phyloP scores from a whole-genome alignment of 2,888 invertebrate species.

The Aphidius colemani region DNA sequence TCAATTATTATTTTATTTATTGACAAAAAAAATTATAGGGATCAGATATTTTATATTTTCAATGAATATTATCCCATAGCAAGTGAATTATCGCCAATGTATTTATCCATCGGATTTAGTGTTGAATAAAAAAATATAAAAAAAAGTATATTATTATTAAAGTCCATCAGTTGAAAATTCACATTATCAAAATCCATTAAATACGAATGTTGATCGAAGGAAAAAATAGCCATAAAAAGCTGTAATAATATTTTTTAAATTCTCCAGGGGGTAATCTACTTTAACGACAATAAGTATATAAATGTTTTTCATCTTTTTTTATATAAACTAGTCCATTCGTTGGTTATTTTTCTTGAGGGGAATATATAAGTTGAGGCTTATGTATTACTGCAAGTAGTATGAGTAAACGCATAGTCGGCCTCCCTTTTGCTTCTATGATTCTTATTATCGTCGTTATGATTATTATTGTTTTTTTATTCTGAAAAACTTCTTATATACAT shows the following conservation, averaged over 20 bases:
- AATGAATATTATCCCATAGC: too few relatives aligned
- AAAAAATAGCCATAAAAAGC: neutral
- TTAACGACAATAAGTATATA: slow-evolving; percentile 5
- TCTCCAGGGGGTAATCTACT: neutral
- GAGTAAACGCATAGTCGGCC: too few relatives aligned
- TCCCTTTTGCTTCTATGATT: neutral
- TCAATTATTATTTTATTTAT: too few relatives aligned
- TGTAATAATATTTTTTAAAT: slow-evolving; percentile 9
- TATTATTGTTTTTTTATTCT: neutral
- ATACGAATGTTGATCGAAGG: neutral
- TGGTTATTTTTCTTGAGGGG: slow-evolving; percentile 16
- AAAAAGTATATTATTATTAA: neutral
- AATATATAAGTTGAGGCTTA: neutral
- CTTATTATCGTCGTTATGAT: too few relatives aligned
- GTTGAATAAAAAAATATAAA: neutral
- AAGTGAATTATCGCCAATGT: too few relatives aligned
- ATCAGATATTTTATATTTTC: too few relatives aligned
- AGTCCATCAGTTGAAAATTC: neutral
- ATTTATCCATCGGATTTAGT: neutral
- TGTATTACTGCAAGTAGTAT: too few relatives aligned
- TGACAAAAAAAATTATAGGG: too few relatives aligned
- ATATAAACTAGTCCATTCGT: slow-evolving; percentile 9
- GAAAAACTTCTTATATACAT: neutral
- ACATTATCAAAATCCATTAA: slow-evolving; percentile 6
- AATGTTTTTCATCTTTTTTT: neutral